Conservation (phyloP, 2,113 vertebrate genomes). For the Octodon degus region DNA sequence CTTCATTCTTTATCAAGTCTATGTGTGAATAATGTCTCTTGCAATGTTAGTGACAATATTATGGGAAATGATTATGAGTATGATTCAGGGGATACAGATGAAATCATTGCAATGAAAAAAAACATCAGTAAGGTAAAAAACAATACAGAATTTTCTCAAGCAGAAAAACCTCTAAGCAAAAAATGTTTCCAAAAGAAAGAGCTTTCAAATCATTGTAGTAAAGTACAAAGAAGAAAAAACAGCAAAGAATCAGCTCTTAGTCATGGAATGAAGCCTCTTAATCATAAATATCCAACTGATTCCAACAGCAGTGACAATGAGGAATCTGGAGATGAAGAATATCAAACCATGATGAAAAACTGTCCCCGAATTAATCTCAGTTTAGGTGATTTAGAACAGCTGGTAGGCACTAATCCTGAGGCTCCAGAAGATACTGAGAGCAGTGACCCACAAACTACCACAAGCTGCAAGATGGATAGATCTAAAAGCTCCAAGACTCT, state of each 20-base stretch:
- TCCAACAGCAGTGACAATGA: slow-evolving; percentile 68
- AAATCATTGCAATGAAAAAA: slow-evolving; percentile 90
- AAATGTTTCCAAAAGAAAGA: slow-evolving; percentile 36
- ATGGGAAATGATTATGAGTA: slow-evolving; percentile 83
- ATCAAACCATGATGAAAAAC: slow-evolving; percentile 91
- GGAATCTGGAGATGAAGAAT: slow-evolving; percentile 87
- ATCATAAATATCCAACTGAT: not conserved
- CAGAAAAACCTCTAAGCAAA: not conserved
- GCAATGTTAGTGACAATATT: not conserved
- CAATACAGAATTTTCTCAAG: slow-evolving; percentile 42
- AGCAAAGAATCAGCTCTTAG: not conserved
- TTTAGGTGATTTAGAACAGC: slow-evolving; percentile 89
- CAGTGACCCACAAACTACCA: not conserved
- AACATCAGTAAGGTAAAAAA: slow-evolving; percentile 8
- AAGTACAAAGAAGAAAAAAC: slow-evolving; percentile 46
- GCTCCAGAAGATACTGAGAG: not conserved
- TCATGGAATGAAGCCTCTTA: not conserved
- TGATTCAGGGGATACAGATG: slow-evolving; percentile 94
- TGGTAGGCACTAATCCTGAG: slow-evolving; percentile 81
- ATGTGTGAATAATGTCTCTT: not conserved
- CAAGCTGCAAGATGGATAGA: not conserved
- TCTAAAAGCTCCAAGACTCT: slow-evolving; percentile 1
- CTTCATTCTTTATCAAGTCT: slow-evolving; percentile 69
- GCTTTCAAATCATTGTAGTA: slow-evolving; percentile 42
- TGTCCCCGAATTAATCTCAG: slow-evolving; percentile 89